Base-by-base conservation (phyloP, 2,888 invertebrate genomes). In the Nomada ferruginata region DNA sequence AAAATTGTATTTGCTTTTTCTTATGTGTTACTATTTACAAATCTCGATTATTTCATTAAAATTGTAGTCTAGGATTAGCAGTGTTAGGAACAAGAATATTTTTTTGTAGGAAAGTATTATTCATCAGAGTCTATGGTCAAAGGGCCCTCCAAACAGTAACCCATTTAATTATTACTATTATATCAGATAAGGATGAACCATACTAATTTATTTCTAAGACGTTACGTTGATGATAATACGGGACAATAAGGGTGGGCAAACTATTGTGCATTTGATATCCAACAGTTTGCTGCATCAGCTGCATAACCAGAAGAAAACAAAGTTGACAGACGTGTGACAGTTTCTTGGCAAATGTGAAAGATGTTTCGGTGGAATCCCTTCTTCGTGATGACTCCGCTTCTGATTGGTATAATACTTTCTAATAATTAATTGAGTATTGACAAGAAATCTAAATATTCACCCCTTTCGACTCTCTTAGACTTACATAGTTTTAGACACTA, bases 231-330 rank as follows among this genome's bases (percentile, higher is more conserved):
- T 87, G 81, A 81, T 87, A 85, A 85, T 79, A 89, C 87, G 85
- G 76, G 81, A 87, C 81, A 82, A 84, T 89, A 87, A 88, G 89
- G 91, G 90, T 90, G 92, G 89, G 92, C 92, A 91, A 91, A 91
- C 90, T 91, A 92, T 91, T 92, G 92, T 92, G 92, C 91, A 91
- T 93, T 93, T 92, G 90, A 93, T 93, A 93, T 93, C 91, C 92
- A 93, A 93, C 92, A 93, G 92, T 92, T 92, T 91, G 93, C 91
- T 90, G 91, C 91, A 90, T 92, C 91, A 89, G 91, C 92, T 91
- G 91, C 90, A 90, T 89, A 89, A 83, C 90, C 88, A 88, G 90
- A 90, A 89, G 91, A 88, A 89, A 89, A 88, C 88, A 90, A 88
- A 84, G 89, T 91, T 91, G 91, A 89, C 89, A 90, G 87, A 89